Conservation (phyloP, 1,140 invertebrate genomes). For the Physella acuta region DNA sequence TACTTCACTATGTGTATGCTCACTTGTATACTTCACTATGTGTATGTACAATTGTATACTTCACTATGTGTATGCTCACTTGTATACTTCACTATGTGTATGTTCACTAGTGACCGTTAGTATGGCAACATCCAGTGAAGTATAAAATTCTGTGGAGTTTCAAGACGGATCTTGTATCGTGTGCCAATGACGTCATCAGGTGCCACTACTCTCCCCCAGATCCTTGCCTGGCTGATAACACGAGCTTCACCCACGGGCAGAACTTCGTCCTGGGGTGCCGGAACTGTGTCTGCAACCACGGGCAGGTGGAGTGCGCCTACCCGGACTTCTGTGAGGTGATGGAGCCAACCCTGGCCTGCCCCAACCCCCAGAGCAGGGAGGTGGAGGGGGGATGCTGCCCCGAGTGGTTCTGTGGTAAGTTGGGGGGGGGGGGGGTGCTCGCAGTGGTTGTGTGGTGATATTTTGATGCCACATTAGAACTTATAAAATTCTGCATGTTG, state of each 20-base stretch:
- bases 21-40: no score
- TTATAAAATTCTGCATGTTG: no score
- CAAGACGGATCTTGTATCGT: neutral
- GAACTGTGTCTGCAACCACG: constrained; percentile 22
- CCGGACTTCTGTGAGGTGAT: constrained; percentile 18
- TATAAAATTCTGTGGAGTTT: neutral
- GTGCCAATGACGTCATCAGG: neutral
- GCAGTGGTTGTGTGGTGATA: no score
- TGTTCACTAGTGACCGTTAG: no score
- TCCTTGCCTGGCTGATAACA: neutral
- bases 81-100: no score
- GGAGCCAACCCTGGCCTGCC: constrained; percentile 15
- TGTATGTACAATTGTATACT: no score
- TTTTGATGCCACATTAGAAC: no score
- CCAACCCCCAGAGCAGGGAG: constrained; percentile 3
- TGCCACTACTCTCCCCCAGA: neutral
- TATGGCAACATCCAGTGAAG: no score
- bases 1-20: no score
- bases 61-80: no score
- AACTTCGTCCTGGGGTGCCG: constrained; percentile 22
- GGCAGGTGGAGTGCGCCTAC: constrained; percentile 8
- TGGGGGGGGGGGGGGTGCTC: no score
- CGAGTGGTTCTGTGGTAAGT: constrained; percentile 27
- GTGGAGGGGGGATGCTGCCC: constrained; percentile 25
- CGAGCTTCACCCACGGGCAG: constrained; percentile 2